These are phyloP conservation scores for Kryphioiulus occultus DNA, from an alignment of 2,888 invertebrate genomes.

Conservation along the genomic window DNA sequence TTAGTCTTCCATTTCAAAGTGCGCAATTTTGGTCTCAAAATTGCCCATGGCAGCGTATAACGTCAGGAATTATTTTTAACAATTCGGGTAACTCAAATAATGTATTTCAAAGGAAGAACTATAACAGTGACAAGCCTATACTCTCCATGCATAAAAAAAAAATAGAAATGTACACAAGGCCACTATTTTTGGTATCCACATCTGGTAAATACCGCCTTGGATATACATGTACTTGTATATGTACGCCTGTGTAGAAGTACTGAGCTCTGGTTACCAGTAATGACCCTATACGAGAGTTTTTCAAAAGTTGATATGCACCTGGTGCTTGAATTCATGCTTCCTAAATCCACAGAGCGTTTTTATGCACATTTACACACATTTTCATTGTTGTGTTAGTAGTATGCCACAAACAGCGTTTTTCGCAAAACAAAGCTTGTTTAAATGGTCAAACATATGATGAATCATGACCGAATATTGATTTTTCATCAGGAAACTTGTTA, in stretches of 20 bases:
- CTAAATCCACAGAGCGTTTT: background rate
- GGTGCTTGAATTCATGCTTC: background rate
- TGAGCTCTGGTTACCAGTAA: background rate
- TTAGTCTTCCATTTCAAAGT: constrained; percentile 12
- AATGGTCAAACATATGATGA: background rate
- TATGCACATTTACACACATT: background rate
- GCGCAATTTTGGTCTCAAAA: background rate
- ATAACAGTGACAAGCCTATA: background rate
- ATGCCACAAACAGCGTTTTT: background rate
- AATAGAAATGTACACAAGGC: background rate
- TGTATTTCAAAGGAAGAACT: background rate
- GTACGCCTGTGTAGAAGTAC: background rate
- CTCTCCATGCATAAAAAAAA: background rate
- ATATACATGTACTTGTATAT: background rate
- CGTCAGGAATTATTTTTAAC: background rate
- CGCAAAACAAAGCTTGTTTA: background rate
- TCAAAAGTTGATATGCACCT: background rate
- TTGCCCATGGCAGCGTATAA: background rate
- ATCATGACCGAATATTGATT: background rate
- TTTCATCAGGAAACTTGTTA: background rate
- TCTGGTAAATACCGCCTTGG: background rate
- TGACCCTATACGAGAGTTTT: background rate
- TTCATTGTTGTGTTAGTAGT: background rate
- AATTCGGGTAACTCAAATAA: background rate
- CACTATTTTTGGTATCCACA: background rate